A percentile compares a stretch with the other conserved stretches of the same genome.
Conservation (phyloP, 2,797 vertebrate species). For the Aulostomus chinensis region DNA sequence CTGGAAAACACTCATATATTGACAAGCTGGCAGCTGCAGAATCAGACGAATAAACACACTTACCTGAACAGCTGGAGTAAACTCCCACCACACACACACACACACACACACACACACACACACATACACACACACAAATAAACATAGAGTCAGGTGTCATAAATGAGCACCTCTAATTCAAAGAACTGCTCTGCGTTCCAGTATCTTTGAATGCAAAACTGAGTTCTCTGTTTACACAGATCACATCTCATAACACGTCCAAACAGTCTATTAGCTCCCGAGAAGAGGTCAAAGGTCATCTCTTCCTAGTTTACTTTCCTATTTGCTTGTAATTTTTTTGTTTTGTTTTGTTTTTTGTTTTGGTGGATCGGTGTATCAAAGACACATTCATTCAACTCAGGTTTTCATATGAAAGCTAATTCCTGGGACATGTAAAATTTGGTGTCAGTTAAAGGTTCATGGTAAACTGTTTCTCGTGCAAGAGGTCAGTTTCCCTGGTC, state of each 20-base stretch:
- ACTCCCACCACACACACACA: conserved; percentile 4
- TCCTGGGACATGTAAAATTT: no score
- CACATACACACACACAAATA: conserved; percentile 7
- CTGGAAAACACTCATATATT: conserved; percentile 20
- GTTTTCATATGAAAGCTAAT: not conserved
- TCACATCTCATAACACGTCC: conserved; percentile 51
- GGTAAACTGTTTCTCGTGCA: no score
- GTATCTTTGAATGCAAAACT: conserved; percentile 31
- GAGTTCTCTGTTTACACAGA: conserved; percentile 45
- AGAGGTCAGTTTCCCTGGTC: no score
- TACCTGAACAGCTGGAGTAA: not conserved
- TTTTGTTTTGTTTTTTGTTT: no score
- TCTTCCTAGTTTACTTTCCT: conserved; percentile 3
- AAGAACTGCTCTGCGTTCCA: conserved; percentile 24
- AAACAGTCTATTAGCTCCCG: conserved; percentile 24
- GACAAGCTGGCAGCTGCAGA: conserved; percentile 1
- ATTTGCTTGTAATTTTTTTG: no score
- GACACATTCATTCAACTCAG: not conserved
- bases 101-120: conserved; percentile 4
- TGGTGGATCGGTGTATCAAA: not conserved
- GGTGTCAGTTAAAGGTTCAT: no score
- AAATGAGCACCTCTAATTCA: conserved; percentile 37
- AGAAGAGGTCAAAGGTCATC: conserved; percentile 35
- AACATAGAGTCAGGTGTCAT: conserved; percentile 32
- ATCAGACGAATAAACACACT: conserved; percentile 17